phyloP scores from a whole-genome alignment of 2,888 invertebrate genomes.

The Drosophila ustulata region DNA sequence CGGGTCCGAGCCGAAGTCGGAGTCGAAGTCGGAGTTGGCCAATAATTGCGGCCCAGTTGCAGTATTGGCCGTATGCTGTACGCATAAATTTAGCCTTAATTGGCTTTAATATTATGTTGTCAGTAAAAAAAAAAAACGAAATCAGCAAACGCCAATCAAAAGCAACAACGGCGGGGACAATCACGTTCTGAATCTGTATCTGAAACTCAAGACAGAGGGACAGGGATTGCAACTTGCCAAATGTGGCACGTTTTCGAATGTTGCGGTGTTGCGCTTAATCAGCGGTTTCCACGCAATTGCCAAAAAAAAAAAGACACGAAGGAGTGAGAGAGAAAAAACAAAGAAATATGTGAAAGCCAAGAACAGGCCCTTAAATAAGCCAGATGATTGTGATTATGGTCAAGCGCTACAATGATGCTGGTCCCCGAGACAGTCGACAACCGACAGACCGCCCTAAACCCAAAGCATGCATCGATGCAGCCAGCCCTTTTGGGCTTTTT shows the following conservation, averaged over 20 bases:
- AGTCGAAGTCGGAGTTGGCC: constrained; percentile 22
- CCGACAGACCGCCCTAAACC: constrained; percentile 22
- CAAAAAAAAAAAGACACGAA: constrained; percentile 46
- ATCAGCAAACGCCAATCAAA: constrained; percentile 72
- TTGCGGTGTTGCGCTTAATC: constrained; percentile 76
- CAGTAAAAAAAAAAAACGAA: constrained; percentile 54
- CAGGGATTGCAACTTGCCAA: constrained; percentile 58
- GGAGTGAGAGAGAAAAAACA: constrained; percentile 20
- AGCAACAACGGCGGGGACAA: constrained; percentile 59
- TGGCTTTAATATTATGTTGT: constrained; percentile 81
- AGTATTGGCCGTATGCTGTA: constrained; percentile 65
- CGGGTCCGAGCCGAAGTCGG: constrained; percentile 33
- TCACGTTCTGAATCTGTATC: constrained; percentile 58
- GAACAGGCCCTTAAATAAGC: constrained; percentile 71
- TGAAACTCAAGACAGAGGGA: constrained; percentile 33
- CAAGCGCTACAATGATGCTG: constrained; percentile 22
- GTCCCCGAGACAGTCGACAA: constrained; percentile 2
- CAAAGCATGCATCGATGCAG: constrained; percentile 26
- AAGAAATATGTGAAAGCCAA: constrained; percentile 73
- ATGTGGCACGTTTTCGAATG: constrained; percentile 76
- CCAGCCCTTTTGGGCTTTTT: constrained; percentile 62
- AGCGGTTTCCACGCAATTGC: constrained; percentile 74
- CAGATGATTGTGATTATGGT: constrained; percentile 47
- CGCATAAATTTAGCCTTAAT: constrained; percentile 81
- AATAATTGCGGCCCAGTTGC: constrained; percentile 46